A percentile compares a stretch with the other conserved stretches of the same genome.
Conservation (phyloP, 2,113 vertebrate species). For the Asarcornis scutulata region DNA sequence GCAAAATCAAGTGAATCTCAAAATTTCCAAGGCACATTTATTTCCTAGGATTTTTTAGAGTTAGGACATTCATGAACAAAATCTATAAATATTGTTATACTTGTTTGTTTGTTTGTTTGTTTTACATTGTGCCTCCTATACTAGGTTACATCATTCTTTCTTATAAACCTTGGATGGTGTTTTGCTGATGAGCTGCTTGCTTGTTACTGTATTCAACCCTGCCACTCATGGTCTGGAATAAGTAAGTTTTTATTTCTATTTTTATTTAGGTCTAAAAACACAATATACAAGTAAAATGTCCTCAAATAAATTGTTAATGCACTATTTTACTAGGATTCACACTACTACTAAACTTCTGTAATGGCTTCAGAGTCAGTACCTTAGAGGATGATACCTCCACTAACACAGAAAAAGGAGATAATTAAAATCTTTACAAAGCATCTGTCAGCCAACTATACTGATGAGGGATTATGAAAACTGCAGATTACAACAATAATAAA, state of each 20-base stretch:
- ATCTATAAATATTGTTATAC: not conserved
- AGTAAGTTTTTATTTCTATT: not conserved
- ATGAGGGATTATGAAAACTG: not conserved
- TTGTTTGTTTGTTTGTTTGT: not conserved
- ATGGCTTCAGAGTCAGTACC: not conserved
- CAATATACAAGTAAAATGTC: not conserved
- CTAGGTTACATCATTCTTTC: not conserved
- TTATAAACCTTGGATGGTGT: not conserved
- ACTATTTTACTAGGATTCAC: not conserved
- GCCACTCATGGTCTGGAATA: not conserved
- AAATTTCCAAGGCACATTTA: not conserved
- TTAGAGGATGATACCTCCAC: not conserved
- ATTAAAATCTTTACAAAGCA: slow-evolving; percentile 40
- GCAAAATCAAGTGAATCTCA: not conserved
- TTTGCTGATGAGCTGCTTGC: not conserved
- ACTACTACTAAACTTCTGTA: not conserved
- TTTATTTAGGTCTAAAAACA: not conserved
- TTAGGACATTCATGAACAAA: not conserved
- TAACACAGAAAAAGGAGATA: not conserved
- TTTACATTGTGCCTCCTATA: not conserved
- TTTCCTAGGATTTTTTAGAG: not conserved
- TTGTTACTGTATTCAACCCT: not conserved
- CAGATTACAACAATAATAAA: not conserved
- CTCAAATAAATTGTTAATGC: not conserved
- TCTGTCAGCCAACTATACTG: not conserved